These are phyloP conservation scores for Semaprochilodus insignis DNA, from an alignment of 2,797 vertebrate species.

Conservation along the genomic window DNA sequence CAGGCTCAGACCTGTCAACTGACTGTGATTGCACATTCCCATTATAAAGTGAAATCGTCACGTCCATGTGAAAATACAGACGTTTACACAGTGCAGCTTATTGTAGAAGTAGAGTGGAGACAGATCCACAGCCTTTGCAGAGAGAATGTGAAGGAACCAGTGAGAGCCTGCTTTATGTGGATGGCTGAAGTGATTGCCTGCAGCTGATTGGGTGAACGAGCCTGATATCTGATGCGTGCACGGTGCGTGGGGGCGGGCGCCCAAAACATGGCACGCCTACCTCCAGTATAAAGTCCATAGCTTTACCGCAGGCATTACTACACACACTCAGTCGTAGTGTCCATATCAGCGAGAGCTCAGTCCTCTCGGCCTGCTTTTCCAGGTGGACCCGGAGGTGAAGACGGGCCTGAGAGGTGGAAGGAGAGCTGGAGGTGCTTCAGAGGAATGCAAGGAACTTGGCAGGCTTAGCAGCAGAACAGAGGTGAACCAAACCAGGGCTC, in stretches of 20 bases:
- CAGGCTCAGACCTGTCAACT: not conserved
- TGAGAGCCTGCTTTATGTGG: not conserved
- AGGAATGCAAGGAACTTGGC: constrained; percentile 19
- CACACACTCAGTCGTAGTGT: not conserved
- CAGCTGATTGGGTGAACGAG: not conserved
- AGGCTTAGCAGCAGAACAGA: constrained; percentile 16
- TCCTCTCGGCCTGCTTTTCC: not conserved
- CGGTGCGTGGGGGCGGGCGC: not conserved
- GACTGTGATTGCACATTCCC: constrained; percentile 49
- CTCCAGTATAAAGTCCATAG: not conserved
- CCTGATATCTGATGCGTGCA: not conserved
- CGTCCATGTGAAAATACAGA: constrained; percentile 22
- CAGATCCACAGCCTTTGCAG: constrained; percentile 11
- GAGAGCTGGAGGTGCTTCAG: not conserved
- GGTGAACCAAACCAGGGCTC: constrained; percentile 47
- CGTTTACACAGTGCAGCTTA: constrained; percentile 46
- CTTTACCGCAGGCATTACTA: not conserved
- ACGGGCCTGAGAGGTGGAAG: not conserved
- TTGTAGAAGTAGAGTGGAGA: not conserved
- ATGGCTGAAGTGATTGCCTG: constrained; percentile 25
- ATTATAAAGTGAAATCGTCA: constrained; percentile 28
- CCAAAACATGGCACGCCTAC: not conserved
- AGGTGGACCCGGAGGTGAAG: not conserved
- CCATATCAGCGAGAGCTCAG: not conserved
- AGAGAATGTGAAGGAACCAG: not conserved